These are phyloP conservation scores for Ranitomeya imitator DNA, from an alignment of 2,113 vertebrate species.

Conservation along the genomic window DNA sequence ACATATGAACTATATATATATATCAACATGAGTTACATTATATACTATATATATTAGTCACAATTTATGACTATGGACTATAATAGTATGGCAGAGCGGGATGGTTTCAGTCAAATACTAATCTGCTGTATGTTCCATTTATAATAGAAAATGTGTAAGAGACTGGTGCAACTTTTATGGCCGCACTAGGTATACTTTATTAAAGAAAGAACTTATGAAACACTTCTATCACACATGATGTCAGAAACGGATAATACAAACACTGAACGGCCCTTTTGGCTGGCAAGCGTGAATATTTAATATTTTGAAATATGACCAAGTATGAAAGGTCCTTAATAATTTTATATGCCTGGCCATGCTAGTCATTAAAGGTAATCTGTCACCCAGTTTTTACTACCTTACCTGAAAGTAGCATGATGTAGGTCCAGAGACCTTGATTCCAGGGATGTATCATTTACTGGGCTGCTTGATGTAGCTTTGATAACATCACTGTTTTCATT, in stretches of 20 bases:
- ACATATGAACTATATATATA: not conserved
- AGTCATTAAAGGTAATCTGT: too few species aligned
- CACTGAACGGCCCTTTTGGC: not conserved
- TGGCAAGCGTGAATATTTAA: not conserved
- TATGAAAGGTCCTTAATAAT: not conserved
- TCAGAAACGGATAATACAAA: not conserved
- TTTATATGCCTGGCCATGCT: too few species aligned
- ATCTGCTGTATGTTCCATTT: not conserved
- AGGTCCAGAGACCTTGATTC: too few species aligned
- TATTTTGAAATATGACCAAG: not conserved
- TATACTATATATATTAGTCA: too few species aligned
- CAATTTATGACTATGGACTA: not conserved
- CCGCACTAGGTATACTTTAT: not conserved
- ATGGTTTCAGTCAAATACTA: not conserved
- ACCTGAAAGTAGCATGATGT: too few species aligned
- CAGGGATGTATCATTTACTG: too few species aligned
- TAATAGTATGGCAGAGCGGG: not conserved
- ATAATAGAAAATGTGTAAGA: not conserved
- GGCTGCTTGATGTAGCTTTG: too few species aligned
- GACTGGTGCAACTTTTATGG: not conserved
- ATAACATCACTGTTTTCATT: too few species aligned
- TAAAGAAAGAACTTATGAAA: conserved; percentile 6
- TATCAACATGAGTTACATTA: too few species aligned
- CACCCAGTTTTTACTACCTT: too few species aligned
- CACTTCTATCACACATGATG: conserved; percentile 12